These are phyloP conservation scores for Acridotheres tristis DNA, from an alignment of 2,797 vertebrate species.

Conservation along the genomic window DNA sequence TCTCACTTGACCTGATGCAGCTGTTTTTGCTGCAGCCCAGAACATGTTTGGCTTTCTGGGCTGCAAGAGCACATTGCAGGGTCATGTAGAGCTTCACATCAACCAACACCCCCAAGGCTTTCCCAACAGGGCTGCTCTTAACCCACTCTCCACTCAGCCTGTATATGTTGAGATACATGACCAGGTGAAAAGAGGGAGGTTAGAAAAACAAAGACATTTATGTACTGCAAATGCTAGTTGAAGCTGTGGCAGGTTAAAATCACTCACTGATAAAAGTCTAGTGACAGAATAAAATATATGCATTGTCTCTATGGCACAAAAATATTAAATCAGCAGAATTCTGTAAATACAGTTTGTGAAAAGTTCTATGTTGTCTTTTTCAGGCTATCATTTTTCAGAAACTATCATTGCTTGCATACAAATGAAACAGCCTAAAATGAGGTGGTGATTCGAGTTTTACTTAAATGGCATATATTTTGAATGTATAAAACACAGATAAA, in stretches of 20 bases:
- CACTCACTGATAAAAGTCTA: not conserved
- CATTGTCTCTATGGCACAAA: not conserved
- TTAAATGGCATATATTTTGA: not conserved
- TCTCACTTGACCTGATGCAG: not conserved
- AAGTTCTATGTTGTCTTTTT: not conserved
- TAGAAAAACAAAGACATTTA: not conserved
- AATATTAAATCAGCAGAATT: not conserved
- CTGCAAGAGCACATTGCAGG: not conserved
- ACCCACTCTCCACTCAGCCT: not conserved
- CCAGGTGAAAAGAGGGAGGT: not conserved
- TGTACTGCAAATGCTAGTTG: not conserved
- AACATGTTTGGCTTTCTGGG: not conserved
- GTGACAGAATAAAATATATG: not conserved
- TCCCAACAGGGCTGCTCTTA: not conserved
- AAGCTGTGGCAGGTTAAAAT: not conserved
- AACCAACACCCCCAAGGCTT: not conserved
- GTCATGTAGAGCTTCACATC: not conserved
- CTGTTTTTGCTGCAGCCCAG: not conserved
- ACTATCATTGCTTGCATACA: not conserved
- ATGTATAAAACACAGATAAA: not conserved
- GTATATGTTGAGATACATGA: not conserved
- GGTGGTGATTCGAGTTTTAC: not conserved
- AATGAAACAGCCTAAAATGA: not conserved
- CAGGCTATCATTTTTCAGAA: not conserved
- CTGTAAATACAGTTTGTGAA: not conserved